phyloP scores from a whole-genome alignment of 2,113 vertebrate species.

The Theropithecus gelada region DNA sequence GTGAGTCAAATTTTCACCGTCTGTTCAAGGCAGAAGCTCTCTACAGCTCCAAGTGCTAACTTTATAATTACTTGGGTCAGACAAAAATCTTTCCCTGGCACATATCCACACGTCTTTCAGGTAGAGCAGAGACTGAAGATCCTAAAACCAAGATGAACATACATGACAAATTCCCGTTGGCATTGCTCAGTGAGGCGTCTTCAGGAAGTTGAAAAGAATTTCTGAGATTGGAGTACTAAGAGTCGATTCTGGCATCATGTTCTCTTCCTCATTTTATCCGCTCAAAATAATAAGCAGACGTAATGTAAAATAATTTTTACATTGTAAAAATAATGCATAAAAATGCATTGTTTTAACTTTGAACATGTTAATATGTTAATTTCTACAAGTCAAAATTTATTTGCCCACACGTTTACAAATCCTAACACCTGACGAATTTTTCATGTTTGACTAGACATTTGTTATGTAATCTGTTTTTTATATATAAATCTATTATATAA shows the following conservation, averaged over 20 bases:
- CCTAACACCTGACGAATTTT: not conserved
- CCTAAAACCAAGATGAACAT: not conserved
- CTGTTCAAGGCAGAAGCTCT: fast-evolving
- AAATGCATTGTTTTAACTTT: not conserved
- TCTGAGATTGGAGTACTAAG: not conserved
- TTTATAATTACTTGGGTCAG: fast-evolving
- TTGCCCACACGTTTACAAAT: not conserved
- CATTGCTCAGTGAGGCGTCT: not conserved
- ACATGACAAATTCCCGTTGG: not conserved
- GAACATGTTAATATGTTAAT: not conserved
- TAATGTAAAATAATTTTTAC: not conserved
- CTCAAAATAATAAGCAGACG: not conserved
- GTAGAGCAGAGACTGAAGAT: not conserved
- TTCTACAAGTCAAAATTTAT: conserved; percentile 4
- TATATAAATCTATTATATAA: not conserved
- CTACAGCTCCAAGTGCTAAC: not conserved
- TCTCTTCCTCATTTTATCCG: not conserved
- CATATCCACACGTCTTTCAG: not conserved
- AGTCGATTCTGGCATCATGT: not conserved
- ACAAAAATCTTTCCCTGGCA: not conserved
- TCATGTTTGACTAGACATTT: not conserved
- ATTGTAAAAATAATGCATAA: not conserved
- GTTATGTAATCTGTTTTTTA: not conserved
- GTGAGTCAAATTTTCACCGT: not conserved
- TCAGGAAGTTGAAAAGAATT: not conserved